Percentiles rank a stretch among this genome's conserved stretches.
Conservation (phyloP, 1,140 invertebrate species). For the Drosophila pseudoananassae region DNA sequence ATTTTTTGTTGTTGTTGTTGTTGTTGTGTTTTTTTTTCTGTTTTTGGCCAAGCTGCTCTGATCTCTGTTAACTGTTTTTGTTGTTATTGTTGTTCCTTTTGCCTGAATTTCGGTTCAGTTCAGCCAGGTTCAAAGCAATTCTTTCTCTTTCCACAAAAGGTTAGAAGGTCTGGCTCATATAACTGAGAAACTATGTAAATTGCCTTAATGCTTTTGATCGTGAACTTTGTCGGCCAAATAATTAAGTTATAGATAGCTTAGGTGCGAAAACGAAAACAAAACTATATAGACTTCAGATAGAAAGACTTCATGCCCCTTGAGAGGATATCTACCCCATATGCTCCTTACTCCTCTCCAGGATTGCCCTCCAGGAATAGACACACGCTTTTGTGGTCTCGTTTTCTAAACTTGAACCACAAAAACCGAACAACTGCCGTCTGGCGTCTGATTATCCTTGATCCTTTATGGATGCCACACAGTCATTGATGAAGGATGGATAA, state of each 20-base stretch:
- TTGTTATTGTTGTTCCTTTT: slow-evolving; percentile 31
- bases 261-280: not conserved
- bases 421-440: slow-evolving; percentile 54
- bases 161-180: slow-evolving; percentile 41
- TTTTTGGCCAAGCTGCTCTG: slow-evolving; percentile 41
- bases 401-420: slow-evolving; percentile 23
- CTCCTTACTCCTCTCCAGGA: not conserved
- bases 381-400: slow-evolving; percentile 39
- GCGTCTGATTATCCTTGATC: slow-evolving; percentile 41
- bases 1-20: slow-evolving; percentile 32
- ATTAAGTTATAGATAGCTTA: not conserved
- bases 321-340: not conserved
- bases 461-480: slow-evolving; percentile 19
- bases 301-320: not conserved
- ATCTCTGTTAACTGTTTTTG: slow-evolving; percentile 48
- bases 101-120: slow-evolving; percentile 39
- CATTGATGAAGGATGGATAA: slow-evolving; percentile 64
- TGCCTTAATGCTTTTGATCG: slow-evolving; percentile 43
- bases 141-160: slow-evolving; percentile 34
- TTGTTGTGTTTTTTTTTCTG: slow-evolving; percentile 1
- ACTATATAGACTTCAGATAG: not conserved
- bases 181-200: slow-evolving; percentile 36
- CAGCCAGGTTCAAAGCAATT: slow-evolving; percentile 74
- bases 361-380: slow-evolving; percentile 18
- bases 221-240: slow-evolving; percentile 29